These are phyloP conservation scores for Tipula vernalis DNA, from an alignment of 2,888 invertebrate species.

Conservation along the genomic window DNA sequence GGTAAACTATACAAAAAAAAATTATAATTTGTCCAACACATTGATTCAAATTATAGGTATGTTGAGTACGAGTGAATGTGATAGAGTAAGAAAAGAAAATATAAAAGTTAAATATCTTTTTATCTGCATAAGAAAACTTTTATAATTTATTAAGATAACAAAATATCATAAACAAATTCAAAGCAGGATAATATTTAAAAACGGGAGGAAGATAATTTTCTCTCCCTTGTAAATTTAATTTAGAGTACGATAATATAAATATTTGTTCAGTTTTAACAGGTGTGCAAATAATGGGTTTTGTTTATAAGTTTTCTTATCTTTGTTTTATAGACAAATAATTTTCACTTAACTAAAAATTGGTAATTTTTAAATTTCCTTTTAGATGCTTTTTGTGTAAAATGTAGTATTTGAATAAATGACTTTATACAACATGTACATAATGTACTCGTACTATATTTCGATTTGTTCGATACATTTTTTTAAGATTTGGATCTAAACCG, in stretches of 20 bases:
- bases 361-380: not conserved
- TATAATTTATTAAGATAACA: not conserved
- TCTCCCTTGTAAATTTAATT: not conserved
- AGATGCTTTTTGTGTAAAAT: too few relatives aligned
- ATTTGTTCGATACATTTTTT: too few relatives aligned
- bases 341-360: not conserved
- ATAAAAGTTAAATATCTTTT: not conserved
- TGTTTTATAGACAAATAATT: not conserved
- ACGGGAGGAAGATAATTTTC: not conserved
- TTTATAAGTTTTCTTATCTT: not conserved
- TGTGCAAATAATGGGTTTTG: not conserved
- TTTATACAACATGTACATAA: too few relatives aligned
- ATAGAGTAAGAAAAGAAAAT: not conserved
- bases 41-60: too few relatives aligned
- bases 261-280: not conserved
- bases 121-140: not conserved
- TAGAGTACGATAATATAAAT: not conserved
- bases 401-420: too few relatives aligned
- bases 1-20: not conserved
- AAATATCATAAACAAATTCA: not conserved
- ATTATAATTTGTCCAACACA: not conserved
- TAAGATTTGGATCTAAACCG: too few relatives aligned
- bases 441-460: too few relatives aligned
- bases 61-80: too few relatives aligned
- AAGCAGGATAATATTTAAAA: not conserved